Percentiles rank a stretch among this genome's conserved stretches.
Evolutionary conservation across 2,113 vertebrate species (phyloP).

Genomic region (Calyptommatus sinebrachiatus): DNA sequence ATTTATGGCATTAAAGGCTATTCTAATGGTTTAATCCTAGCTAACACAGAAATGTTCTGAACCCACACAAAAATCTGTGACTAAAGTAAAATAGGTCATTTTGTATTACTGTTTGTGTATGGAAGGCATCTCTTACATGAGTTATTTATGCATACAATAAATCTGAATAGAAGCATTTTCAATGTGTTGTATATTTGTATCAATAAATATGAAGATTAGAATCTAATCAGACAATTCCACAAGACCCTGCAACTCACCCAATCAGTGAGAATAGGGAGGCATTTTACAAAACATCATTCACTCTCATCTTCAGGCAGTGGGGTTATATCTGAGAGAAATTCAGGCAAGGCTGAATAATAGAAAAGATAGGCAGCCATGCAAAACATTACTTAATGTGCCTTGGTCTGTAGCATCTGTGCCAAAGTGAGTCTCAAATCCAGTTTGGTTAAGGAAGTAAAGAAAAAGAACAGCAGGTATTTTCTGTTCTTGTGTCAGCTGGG

Average conservation of each 20-base stretch:
- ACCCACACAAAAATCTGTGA: too few species aligned
- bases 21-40: neutral
- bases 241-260: neutral
- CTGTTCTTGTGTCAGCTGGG: neutral
- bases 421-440: rapidly evolving
- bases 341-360: slow-evolving; percentile 5
- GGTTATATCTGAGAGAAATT: neutral
- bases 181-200: neutral
- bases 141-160: neutral
- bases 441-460: neutral
- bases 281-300: neutral
- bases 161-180: neutral
- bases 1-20: neutral
- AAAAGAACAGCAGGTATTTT: neutral
- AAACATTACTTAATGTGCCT: rapidly evolving
- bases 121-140: neutral
- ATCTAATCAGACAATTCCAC: neutral
- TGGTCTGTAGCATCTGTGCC: neutral
- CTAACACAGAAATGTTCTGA: neutral
- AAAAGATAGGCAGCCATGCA: neutral
- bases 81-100: neutral
- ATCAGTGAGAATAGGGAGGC: neutral
- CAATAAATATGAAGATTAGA: neutral
- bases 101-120: neutral
- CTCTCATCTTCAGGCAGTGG: neutral